These are phyloP conservation scores for Drosophila multiciliata DNA, from an alignment of 2,888 invertebrate genomes.

Conservation along the genomic window DNA sequence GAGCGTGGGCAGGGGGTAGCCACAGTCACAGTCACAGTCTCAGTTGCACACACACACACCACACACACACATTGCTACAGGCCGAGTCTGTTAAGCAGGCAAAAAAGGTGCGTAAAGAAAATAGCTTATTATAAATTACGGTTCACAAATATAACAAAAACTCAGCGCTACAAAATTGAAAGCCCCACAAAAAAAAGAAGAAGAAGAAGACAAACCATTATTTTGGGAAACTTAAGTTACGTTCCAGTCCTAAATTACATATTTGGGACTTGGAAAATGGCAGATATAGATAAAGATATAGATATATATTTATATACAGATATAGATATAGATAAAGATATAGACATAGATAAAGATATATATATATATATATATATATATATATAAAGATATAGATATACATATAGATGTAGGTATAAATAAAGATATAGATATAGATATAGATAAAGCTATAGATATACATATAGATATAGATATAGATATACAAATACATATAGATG, in stretches of 20 bases:
- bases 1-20: constrained; percentile 66
- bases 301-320: no score
- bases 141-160: constrained; percentile 64
- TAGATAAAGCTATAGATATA: no score
- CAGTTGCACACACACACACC: not conserved
- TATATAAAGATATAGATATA: no score
- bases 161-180: not conserved
- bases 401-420: not conserved
- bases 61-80: not conserved
- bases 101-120: constrained; percentile 71
- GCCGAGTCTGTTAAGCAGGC: constrained; percentile 3
- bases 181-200: constrained; percentile 8
- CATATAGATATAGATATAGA: not conserved
- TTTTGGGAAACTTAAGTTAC: constrained; percentile 10
- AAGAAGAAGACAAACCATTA: constrained; percentile 34
- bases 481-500: not conserved
- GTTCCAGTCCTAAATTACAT: not conserved
- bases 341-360: no score
- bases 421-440: not conserved
- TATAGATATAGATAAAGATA: no score
- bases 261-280: not conserved
- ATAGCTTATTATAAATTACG: constrained; percentile 77
- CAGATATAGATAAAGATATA: not conserved
- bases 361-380: no score
- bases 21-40: constrained; percentile 20